These are phyloP conservation scores for Pachliopta kotzebuea DNA, from an alignment of 2,888 invertebrate species.

Conservation along the genomic window DNA sequence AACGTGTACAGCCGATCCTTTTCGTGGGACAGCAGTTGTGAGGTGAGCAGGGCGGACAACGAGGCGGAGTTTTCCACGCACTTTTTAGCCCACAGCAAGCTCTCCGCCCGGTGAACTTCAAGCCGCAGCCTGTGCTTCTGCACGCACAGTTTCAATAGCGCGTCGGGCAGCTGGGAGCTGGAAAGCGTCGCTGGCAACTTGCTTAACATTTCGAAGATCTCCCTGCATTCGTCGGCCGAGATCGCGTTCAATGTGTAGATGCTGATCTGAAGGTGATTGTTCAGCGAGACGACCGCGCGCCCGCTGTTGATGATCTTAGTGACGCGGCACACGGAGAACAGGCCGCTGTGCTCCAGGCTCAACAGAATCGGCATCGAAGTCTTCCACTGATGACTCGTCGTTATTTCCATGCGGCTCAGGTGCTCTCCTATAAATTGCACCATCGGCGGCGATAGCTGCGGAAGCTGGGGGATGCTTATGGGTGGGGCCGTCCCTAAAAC, in stretches of 20 bases:
- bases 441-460: constrained; percentile 33
- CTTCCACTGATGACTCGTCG: constrained; percentile 34
- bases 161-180: constrained; percentile 26
- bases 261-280: constrained; percentile 39
- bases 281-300: constrained; percentile 36
- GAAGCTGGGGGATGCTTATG: constrained; percentile 35
- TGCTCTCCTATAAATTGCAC: constrained; percentile 37
- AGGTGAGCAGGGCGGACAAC: constrained; percentile 4
- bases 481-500: constrained; percentile 38
- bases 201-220: constrained; percentile 32
- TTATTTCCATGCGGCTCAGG: constrained; percentile 35
- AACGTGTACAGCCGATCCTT: constrained; percentile 36
- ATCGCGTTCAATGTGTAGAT: constrained; percentile 37
- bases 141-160: constrained; percentile 29
- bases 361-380: constrained; percentile 34
- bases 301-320: constrained; percentile 35
- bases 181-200: constrained; percentile 20
- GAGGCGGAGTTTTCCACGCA: background rate
- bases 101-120: constrained; percentile 35
- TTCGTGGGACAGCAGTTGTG: constrained; percentile 31
- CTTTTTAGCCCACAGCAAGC: constrained; percentile 26
- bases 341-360: constrained; percentile 36
- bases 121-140: constrained; percentile 33
- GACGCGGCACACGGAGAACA: constrained; percentile 35
- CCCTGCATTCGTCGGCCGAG: constrained; percentile 29